phyloP scores from a whole-genome alignment of 2,888 invertebrate species.

The Dryococelus australis region DNA sequence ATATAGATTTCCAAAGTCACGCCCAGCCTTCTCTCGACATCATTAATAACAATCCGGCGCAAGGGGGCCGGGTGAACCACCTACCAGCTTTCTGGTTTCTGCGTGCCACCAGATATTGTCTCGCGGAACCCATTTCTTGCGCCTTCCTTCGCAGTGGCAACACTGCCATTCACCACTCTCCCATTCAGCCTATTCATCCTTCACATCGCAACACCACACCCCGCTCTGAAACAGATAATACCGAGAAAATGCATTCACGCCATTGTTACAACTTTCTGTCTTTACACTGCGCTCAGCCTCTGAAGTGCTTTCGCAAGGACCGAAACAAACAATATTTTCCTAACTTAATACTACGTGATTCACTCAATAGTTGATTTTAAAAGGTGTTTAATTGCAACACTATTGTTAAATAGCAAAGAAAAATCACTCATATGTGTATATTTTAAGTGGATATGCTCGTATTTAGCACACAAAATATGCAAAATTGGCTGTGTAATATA shows the following conservation, averaged over 20 bases:
- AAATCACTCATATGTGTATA: too few relatives aligned
- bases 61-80: not conserved
- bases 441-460: too few relatives aligned
- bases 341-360: too few relatives aligned
- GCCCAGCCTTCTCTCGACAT: not conserved
- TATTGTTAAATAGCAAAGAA: too few relatives aligned
- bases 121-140: not conserved
- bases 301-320: too few relatives aligned
- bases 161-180: not conserved
- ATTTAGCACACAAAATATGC: too few relatives aligned
- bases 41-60: not conserved
- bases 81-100: not conserved
- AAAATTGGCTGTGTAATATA: too few relatives aligned
- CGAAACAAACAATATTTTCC: too few relatives aligned
- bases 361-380: too few relatives aligned
- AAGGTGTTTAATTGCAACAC: too few relatives aligned
- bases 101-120: constrained; percentile 16
- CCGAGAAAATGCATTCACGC: not conserved
- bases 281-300: too few relatives aligned
- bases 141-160: constrained; percentile 1
- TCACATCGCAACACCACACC: not conserved
- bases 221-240: not conserved
- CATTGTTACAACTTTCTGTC: too few relatives aligned
- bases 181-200: not conserved
- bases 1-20: constrained; percentile 11